phyloP scores from a whole-genome alignment of 2,797 vertebrate species.

The Thripadectes ignobilis region DNA sequence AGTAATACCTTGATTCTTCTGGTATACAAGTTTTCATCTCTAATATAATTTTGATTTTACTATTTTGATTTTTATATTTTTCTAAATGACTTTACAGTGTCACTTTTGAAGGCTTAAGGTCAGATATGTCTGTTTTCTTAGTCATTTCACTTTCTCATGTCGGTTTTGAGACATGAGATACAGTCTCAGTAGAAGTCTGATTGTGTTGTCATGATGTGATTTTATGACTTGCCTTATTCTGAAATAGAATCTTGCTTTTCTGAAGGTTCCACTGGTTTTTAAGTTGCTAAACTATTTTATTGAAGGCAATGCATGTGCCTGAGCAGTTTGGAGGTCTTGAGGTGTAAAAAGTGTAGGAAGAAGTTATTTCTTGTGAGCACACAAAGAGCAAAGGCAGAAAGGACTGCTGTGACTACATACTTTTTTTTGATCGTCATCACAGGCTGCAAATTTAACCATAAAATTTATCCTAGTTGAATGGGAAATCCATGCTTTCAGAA shows the following conservation, averaged over 20 bases:
- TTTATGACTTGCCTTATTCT: not conserved
- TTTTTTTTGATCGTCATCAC: not conserved
- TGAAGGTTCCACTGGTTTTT: not conserved
- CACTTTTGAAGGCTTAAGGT: not conserved
- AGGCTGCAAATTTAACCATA: not conserved
- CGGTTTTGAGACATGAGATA: not conserved
- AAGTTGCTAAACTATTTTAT: not conserved
- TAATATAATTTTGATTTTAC: not conserved
- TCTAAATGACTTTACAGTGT: not conserved
- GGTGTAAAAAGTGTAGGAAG: not conserved
- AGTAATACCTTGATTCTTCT: not conserved
- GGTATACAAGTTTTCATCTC: not conserved
- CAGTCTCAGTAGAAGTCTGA: rapidly evolving
- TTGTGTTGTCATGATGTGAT: not conserved
- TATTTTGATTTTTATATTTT: no score
- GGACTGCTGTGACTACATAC: not conserved
- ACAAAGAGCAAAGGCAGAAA: not conserved
- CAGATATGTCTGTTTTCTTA: not conserved
- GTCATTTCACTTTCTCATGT: not conserved
- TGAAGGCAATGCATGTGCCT: not conserved
- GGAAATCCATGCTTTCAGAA: not conserved
- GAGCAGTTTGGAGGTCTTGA: not conserved
- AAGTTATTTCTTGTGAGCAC: not conserved
- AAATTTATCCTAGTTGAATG: not conserved
- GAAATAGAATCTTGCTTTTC: not conserved